Evolutionary conservation across 2,113 vertebrate species (phyloP), one percentile per base, ranked within the genome.

Genomic region (Canis aureus): DNA sequence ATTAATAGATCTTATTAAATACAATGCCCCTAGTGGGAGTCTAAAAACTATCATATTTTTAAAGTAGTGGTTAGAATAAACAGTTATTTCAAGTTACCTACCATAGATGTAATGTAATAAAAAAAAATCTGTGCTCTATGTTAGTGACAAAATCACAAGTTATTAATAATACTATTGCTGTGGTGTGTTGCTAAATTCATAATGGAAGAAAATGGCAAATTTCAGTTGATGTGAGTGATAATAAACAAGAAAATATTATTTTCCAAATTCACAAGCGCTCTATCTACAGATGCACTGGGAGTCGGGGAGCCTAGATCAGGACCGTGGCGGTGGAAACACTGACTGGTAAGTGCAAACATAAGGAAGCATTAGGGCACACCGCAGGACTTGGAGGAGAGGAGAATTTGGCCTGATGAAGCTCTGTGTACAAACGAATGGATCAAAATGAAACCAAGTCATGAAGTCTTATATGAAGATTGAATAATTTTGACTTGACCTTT

Each of bases 281-380:
- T 20, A 5, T 10, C 66, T 81, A 11, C 2, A 62, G 49, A 57
- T 43, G 10, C 6, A 11, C 0, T n/a, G 16, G 43, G 38, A 81
- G 13, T 80, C 2, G 0, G 8, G 43, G 80, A 5, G 8, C 15
- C 60, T 29, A 32, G 19, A 23, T 71, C 8, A 19, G 32, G 57
- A 73, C 11, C 0, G 2, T 5, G 9, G 16, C 5, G 1, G 74
- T 59, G 23, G 74, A 62, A 91, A 74, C 29, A 86, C 13, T 6
- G n/a, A 88, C 16, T 10, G 1, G 5, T 2, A 22, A 62, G 19
- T 78, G 10, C 23, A 91, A 49, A 71, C 1, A 16, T 3, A 43
- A 57, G 11, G 16, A 32, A 66, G 6, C 2, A 5, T 1, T 3
- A 22, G 49, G 51, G n/a, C 11, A 19, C 2, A 4, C 0, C 2